Percentiles rank a stretch among this genome's conserved stretches.
These are phyloP conservation scores for Pangasius larnaudii DNA, from an alignment of 2,797 vertebrate genomes.

Conservation along the genomic window DNA sequence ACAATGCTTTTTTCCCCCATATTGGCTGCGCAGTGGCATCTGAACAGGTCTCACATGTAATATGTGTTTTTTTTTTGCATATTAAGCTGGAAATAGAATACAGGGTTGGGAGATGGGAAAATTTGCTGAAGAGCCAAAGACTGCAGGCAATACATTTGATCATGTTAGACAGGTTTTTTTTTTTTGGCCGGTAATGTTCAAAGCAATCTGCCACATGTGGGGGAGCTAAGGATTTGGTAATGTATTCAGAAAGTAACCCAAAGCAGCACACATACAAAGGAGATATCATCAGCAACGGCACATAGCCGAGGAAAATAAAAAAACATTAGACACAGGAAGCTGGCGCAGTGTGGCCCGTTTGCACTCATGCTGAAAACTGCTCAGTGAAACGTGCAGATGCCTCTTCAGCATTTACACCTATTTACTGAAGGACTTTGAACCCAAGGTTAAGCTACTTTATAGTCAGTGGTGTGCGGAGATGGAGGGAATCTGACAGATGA, in stretches of 20 bases:
- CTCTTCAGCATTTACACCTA: conserved; percentile 44
- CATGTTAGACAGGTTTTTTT: conserved; percentile 65
- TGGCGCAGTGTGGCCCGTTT: conserved; percentile 34
- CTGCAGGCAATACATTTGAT: conserved; percentile 72
- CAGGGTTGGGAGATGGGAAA: neutral
- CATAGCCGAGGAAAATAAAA: conserved; percentile 54
- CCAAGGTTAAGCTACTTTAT: conserved; percentile 35
- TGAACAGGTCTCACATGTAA: conserved; percentile 35
- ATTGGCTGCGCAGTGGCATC: conserved; percentile 14
- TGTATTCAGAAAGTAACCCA: conserved; percentile 67
- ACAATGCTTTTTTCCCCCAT: conserved; percentile 2
- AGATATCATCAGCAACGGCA: conserved; percentile 59
- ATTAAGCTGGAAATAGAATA: conserved; percentile 36
- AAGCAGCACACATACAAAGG: conserved; percentile 61
- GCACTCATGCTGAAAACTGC: conserved; percentile 29
- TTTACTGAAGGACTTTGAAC: conserved; percentile 37
- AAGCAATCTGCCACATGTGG: conserved; percentile 60
- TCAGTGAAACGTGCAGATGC: conserved; percentile 24
- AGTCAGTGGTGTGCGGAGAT: conserved; percentile 40
- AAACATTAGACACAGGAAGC: conserved; percentile 46
- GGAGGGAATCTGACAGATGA: conserved; percentile 19
- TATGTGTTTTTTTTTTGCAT: conserved; percentile 31
- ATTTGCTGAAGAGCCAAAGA: conserved; percentile 50
- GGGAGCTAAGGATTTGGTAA: conserved; percentile 68
- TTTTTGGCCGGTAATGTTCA: conserved; percentile 68